Evolutionary conservation across 2,797 vertebrate genomes (phyloP), one percentile per base, ranked within the genome.

Genomic region (Diplodus sargus): DNA sequence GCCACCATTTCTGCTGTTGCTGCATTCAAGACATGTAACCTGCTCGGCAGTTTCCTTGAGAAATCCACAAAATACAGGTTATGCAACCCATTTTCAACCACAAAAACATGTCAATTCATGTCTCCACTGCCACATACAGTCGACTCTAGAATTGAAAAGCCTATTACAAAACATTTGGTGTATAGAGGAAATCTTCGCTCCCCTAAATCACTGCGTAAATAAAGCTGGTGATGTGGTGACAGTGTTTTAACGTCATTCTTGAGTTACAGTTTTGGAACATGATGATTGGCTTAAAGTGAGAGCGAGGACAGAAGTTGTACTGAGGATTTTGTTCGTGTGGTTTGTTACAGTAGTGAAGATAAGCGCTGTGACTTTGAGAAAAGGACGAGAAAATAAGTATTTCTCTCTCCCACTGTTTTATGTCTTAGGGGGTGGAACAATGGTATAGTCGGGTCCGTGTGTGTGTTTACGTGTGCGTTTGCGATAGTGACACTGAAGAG

Each of bases 321-420:
- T 9, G 28, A 62, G 20, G 7, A 63, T 30, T 68, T 7, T 54
- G n/a, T 69, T 52, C 52, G 57, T 34, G 52, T n/a, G 66, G 53
- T 62, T 68, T 81, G 56, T 81, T 85, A 81, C 25, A 67, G 71
- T 25, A 6, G 13, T 56, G 39, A 70, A 69, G 30, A 80, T 83
- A 79, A 82, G 65, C 22, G 5, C 25, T 45, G 52, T 87, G 85
- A 88, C 85, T 89, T 88, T 90, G 80, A 80, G 51, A 87, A 82
- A 82, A 76, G 66, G 77, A 83, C 65, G 34, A 60, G 52, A 75
- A 81, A 75, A 81, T 59, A 70, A 20, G 10, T 9, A 39, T 63
- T 48, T 76, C 52, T 73, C 53, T 77, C 77, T 63, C 82, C 79
- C 18, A 49, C 76, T 77, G 70, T 57, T 72, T 75, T 57, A 34